phyloP scores from a whole-genome alignment of 2,888 invertebrate species.

The Ommatoiulus sabulosus region DNA sequence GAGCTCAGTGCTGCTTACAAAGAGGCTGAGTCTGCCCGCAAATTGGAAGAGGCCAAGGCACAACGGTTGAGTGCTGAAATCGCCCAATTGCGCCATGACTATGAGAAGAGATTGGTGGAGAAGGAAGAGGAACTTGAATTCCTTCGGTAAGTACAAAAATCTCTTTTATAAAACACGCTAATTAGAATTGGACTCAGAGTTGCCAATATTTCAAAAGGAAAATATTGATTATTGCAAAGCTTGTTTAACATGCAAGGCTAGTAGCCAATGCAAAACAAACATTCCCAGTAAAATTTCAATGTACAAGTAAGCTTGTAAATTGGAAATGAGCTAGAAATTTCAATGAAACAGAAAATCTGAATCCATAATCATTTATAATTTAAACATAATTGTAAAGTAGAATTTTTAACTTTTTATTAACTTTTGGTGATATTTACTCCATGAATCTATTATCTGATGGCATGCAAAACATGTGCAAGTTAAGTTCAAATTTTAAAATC shows the following conservation, averaged over 20 bases:
- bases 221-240: slow-evolving; percentile 30
- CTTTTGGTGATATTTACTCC: too few relatives aligned
- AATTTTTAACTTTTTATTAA: too few relatives aligned
- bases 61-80: slow-evolving; percentile 94
- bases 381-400: too few relatives aligned
- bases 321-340: too few relatives aligned
- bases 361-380: too few relatives aligned
- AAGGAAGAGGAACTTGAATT: slow-evolving; percentile 99
- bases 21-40: slow-evolving; percentile 98
- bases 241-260: background rate
- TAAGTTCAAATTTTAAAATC: too few relatives aligned
- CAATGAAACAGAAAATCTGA: too few relatives aligned
- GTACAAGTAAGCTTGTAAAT: too few relatives aligned
- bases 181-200: background rate
- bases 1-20: slow-evolving; percentile 97
- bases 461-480: too few relatives aligned
- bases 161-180: background rate
- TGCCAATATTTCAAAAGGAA: background rate
- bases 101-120: slow-evolving; percentile 95
- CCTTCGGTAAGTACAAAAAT: slow-evolving; percentile 82
- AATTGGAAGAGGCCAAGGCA: slow-evolving; percentile 96
- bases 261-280: too few relatives aligned
- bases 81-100: slow-evolving; percentile 94
- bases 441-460: too few relatives aligned
- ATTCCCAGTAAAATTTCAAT: too few relatives aligned